These are phyloP conservation scores for Choristoneura rosaceana DNA, from an alignment of 2,888 invertebrate species.

Conservation along the genomic window DNA sequence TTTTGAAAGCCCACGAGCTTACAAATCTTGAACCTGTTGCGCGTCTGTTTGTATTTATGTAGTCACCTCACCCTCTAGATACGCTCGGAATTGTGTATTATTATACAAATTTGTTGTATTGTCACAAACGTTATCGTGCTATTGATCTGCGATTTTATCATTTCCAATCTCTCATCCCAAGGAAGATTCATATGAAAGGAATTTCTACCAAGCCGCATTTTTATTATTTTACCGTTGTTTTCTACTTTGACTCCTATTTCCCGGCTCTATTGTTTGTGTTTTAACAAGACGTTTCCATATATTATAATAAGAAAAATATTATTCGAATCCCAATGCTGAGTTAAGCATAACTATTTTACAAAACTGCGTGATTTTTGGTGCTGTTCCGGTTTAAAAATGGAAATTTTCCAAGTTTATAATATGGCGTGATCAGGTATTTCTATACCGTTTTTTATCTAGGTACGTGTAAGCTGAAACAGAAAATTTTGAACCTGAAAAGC, in stretches of 20 bases:
- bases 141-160: background rate
- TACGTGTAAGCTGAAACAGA: no score
- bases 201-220: background rate
- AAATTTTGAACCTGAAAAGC: no score
- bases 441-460: no score
- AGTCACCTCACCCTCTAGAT: background rate
- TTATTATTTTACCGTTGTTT: background rate
- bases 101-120: background rate
- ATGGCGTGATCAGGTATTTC: no score
- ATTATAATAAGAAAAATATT: no score
- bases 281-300: no score
- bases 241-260: background rate
- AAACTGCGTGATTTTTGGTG: no score
- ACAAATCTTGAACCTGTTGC: conserved; percentile 22
- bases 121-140: background rate
- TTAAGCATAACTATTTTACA: no score
- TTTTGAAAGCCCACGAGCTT: background rate
- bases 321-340: no score
- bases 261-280: background rate
- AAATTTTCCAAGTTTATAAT: no score
- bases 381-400: no score
- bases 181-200: background rate
- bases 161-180: background rate
- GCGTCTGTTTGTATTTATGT: background rate
- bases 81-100: background rate